These are phyloP conservation scores for Drepanosiphum platanoidis DNA, from an alignment of 2,888 invertebrate species.

Conservation along the genomic window DNA sequence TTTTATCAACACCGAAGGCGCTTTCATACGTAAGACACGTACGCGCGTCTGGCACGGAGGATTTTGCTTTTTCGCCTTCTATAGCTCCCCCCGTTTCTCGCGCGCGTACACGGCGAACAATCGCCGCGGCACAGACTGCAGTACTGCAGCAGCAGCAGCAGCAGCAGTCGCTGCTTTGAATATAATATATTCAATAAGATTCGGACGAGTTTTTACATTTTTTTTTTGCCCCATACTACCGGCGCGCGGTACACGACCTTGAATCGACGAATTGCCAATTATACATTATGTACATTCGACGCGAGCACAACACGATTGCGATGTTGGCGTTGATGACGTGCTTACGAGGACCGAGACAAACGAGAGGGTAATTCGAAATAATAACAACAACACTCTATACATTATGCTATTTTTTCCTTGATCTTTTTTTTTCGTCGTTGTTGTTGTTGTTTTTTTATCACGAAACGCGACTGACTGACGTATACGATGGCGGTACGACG, in stretches of 20 bases:
- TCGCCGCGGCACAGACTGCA: background rate
- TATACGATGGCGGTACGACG: background rate
- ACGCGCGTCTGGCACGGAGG: background rate
- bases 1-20: too few relatives aligned
- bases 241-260: slow-evolving; percentile 1
- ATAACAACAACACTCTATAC: background rate
- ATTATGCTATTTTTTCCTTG: too few relatives aligned
- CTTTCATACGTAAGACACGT: background rate
- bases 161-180: background rate
- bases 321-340: background rate
- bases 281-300: background rate
- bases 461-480: background rate
- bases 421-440: background rate
- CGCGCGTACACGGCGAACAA: background rate
- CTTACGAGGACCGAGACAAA: background rate
- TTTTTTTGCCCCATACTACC: background rate
- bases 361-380: background rate
- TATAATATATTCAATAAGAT: background rate
- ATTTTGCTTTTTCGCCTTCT: background rate
- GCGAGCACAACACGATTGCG: background rate
- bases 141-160: background rate
- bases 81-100: too few relatives aligned
- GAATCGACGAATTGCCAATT: background rate
- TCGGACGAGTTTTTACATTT: slow-evolving; percentile 22
- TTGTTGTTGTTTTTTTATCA: background rate